These are phyloP conservation scores for Plecotus auritus DNA, from an alignment of 2,113 vertebrate genomes.

Conservation along the genomic window DNA sequence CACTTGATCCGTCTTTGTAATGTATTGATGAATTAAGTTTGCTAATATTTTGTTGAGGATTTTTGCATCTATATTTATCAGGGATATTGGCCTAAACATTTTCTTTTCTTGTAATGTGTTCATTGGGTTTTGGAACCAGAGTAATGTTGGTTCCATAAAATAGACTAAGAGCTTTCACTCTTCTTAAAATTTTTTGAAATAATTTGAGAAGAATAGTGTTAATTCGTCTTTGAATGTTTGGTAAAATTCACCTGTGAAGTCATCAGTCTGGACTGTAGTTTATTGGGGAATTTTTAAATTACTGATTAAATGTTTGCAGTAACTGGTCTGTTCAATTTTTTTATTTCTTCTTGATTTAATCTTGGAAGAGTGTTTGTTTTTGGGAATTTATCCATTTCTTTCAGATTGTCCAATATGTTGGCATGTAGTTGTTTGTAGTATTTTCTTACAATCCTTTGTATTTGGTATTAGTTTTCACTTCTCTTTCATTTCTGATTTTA, in stretches of 20 bases:
- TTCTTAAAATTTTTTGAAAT: not conserved
- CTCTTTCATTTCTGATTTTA: not conserved
- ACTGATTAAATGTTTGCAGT: not conserved
- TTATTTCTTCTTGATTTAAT: not conserved
- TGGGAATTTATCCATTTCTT: not conserved
- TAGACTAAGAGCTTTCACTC: not conserved
- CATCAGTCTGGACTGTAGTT: not conserved
- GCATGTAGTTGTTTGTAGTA: not conserved
- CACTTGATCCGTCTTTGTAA: not conserved
- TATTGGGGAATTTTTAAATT: not conserved
- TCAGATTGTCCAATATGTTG: not conserved
- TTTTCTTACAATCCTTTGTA: not conserved
- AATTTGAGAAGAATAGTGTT: not conserved
- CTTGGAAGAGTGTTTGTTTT: not conserved
- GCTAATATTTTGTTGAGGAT: not conserved
- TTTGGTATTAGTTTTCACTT: not conserved
- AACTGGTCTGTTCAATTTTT: not conserved
- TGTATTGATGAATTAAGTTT: not conserved
- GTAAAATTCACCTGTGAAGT: not conserved
- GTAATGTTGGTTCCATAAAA: not conserved
- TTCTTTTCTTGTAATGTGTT: not conserved
- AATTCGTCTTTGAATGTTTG: not conserved
- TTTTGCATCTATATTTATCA: not conserved
- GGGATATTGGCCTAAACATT: not conserved
- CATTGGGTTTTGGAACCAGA: not conserved